Conservation (phyloP, 2,113 vertebrate genomes). For the Coryphaenoides rupestris region DNA sequence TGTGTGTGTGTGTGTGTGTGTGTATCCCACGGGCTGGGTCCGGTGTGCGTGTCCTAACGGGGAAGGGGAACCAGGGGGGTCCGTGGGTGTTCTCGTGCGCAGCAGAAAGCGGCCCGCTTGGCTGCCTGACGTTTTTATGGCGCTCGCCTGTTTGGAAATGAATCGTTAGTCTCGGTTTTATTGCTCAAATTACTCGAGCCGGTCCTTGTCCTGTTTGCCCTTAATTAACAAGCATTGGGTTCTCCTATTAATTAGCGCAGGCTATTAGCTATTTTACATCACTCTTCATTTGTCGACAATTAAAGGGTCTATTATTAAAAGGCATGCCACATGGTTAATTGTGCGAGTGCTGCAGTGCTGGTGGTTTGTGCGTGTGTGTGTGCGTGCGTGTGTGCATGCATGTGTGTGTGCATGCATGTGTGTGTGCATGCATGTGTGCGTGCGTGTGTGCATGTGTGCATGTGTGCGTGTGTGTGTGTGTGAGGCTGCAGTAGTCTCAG, state of each 20-base stretch:
- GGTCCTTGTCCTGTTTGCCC: slow-evolving; percentile 87
- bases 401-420: too few species aligned
- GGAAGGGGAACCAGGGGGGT: not conserved
- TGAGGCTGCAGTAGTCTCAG: slow-evolving; percentile 11
- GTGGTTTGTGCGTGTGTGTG: too few species aligned
- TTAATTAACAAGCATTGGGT: slow-evolving; percentile 92
- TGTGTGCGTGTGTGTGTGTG: too few species aligned
- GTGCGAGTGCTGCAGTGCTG: slow-evolving; percentile 71
- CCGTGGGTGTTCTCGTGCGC: slow-evolving; percentile 19
- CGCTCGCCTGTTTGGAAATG: slow-evolving; percentile 80
- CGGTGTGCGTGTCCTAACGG: not conserved
- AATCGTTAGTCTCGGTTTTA: slow-evolving; percentile 83
- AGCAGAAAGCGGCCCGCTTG: slow-evolving; percentile 15
- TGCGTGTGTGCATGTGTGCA: too few species aligned
- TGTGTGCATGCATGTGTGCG: too few species aligned
- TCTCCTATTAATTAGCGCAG: slow-evolving; percentile 88
- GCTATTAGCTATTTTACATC: slow-evolving; percentile 88
- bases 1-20: not conserved
- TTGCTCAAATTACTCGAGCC: slow-evolving; percentile 82
- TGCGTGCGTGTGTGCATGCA: too few species aligned
- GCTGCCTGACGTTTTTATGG: slow-evolving; percentile 74
- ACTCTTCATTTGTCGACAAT: slow-evolving; percentile 86
- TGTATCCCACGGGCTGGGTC: slow-evolving; percentile 1
- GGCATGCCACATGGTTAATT: slow-evolving; percentile 78
- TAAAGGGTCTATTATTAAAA: slow-evolving; percentile 90